These are phyloP conservation scores for Muscicapa comitata DNA, from an alignment of 2,797 vertebrate species.

Conservation along the genomic window DNA sequence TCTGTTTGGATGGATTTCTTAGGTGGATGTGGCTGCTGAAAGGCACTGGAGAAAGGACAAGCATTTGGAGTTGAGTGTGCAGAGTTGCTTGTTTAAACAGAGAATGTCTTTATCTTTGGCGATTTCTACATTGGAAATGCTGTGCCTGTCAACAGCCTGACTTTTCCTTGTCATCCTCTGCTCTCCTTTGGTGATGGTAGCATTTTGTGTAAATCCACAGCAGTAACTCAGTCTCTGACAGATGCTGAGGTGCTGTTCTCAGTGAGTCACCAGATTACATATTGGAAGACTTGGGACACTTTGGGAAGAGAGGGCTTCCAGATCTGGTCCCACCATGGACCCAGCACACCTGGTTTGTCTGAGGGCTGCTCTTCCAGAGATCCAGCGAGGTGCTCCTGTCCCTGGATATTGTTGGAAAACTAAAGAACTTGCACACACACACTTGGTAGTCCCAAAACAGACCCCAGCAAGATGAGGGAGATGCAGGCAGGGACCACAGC, in stretches of 20 bases:
- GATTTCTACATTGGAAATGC: background rate
- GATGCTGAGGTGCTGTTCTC: background rate
- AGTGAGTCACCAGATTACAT: background rate
- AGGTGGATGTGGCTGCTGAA: background rate
- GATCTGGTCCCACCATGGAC: background rate
- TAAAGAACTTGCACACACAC: background rate
- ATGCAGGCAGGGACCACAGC: background rate
- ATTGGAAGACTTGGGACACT: background rate
- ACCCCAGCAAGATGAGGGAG: accelerated
- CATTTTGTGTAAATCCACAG: background rate
- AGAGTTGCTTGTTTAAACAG: background rate
- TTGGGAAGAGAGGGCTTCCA: background rate
- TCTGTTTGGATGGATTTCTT: background rate
- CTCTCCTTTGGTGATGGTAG: background rate
- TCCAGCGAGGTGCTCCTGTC: background rate
- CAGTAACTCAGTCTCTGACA: background rate
- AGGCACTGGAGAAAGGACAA: background rate
- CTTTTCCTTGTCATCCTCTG: background rate
- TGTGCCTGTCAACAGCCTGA: background rate
- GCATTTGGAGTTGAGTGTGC: background rate
- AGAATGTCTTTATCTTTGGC: background rate
- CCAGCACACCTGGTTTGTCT: background rate
- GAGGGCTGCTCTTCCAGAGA: background rate
- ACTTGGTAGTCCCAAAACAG: background rate
- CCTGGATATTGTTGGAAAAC: background rate